Evolutionary conservation across 2,888 invertebrate species (phyloP).

Genomic region (Sinhomidia bicolor): DNA sequence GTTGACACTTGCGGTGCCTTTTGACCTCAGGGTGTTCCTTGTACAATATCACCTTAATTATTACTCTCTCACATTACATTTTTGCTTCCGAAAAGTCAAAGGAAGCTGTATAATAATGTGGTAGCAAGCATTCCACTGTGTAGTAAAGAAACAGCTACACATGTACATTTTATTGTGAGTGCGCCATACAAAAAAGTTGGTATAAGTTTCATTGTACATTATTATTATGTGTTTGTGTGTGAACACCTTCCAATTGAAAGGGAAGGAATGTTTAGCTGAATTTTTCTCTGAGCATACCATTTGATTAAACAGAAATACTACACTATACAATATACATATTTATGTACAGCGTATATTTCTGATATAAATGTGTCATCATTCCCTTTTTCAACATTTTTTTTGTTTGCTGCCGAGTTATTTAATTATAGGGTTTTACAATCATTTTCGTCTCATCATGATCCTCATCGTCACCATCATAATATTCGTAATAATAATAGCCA

Average conservation of each 20-base stretch:
- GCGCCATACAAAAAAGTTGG: background rate
- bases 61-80: constrained; percentile 70
- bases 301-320: background rate
- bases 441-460: constrained; percentile 39
- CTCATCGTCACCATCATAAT: too few relatives aligned
- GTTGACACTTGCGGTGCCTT: constrained; percentile 79
- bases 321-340: too few relatives aligned
- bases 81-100: constrained; percentile 64
- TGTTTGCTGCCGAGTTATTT: constrained; percentile 40
- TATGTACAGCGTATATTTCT: background rate
- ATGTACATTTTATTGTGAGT: background rate
- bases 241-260: constrained; percentile 41
- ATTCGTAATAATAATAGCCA: background rate
- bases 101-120: constrained; percentile 50
- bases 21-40: constrained; percentile 77
- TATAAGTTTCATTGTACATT: background rate
- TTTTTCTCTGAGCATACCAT: background rate
- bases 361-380: too few relatives aligned
- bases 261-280: background rate
- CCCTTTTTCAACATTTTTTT: background rate
- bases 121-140: background rate
- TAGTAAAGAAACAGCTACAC: constrained; percentile 46
- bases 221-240: background rate
- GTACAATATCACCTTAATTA: constrained; percentile 77
- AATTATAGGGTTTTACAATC: constrained; percentile 63